Conservation (phyloP, 2,888 invertebrate genomes). For the Macaria liturata region DNA sequence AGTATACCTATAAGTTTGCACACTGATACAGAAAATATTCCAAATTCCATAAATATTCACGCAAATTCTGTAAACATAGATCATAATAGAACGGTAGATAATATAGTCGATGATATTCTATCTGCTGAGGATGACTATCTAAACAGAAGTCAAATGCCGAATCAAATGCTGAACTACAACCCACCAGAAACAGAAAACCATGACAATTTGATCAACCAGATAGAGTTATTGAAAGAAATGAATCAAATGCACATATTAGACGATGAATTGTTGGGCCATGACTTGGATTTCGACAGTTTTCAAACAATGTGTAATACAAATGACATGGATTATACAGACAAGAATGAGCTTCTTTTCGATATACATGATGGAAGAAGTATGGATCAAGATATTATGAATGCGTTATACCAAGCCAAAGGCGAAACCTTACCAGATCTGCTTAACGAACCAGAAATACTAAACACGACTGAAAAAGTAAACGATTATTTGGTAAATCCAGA, state of each 20-base stretch:
- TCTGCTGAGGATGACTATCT: conserved; percentile 75
- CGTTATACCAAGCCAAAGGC: conserved; percentile 58
- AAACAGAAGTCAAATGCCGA: conserved; percentile 50
- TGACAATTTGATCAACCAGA: conserved; percentile 65
- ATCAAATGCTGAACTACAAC: conserved; percentile 56
- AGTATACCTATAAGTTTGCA: conserved; percentile 1
- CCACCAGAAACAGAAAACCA: conserved; percentile 46
- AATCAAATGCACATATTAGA: conserved; percentile 70
- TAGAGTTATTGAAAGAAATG: conserved; percentile 73
- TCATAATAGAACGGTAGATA: conserved; percentile 58
- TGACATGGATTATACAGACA: conserved; percentile 57
- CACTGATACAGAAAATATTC: neutral
- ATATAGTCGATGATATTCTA: conserved; percentile 73
- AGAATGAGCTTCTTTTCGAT: conserved; percentile 60
- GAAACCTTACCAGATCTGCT: conserved; percentile 62
- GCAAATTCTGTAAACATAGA: conserved; percentile 7
- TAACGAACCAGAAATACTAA: conserved; percentile 50
- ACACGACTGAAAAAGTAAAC: conserved; percentile 40
- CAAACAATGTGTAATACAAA: conserved; percentile 63
- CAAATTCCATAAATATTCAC: neutral
- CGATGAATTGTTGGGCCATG: conserved; percentile 71
- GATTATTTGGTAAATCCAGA: conserved; percentile 42
- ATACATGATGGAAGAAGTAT: conserved; percentile 57
- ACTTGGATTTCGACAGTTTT: conserved; percentile 71
- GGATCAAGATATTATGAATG: conserved; percentile 56